A percentile compares a stretch with the other conserved stretches of the same genome.
These are phyloP conservation scores for Oeneis ivallda DNA, from an alignment of 2,888 invertebrate genomes.

Conservation along the genomic window DNA sequence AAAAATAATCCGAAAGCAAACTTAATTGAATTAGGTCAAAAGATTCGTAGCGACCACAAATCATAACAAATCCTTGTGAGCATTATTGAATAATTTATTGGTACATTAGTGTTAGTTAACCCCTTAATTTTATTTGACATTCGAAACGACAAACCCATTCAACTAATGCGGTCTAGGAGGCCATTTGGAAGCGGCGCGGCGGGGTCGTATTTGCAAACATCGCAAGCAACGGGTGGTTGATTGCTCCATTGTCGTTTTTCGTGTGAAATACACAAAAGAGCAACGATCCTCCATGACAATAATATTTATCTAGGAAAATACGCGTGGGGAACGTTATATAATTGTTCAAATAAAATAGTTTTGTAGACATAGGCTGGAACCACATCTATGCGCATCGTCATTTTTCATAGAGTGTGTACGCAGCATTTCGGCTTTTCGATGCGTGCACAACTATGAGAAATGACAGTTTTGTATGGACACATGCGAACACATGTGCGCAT, in stretches of 20 bases:
- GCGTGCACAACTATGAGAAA: too few species aligned
- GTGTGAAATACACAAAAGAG: slow-evolving; percentile 43
- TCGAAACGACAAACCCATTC: slow-evolving; percentile 33
- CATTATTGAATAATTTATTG: slow-evolving; percentile 40
- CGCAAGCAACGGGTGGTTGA: slow-evolving; percentile 67
- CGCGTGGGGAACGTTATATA: slow-evolving; percentile 15
- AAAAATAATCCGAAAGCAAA: slow-evolving; percentile 34
- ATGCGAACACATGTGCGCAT: too few species aligned
- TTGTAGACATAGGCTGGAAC: too few species aligned
- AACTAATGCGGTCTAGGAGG: slow-evolving; percentile 33
- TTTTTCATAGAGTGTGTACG: too few species aligned
- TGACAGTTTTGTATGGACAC: too few species aligned
- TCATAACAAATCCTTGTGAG: slow-evolving; percentile 50
- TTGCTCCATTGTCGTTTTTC: slow-evolving; percentile 61
- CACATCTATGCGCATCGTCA: too few species aligned
- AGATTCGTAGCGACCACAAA: slow-evolving; percentile 52
- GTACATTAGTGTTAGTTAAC: slow-evolving; percentile 33
- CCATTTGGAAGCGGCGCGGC: slow-evolving; percentile 1
- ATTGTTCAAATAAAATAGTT: not conserved
- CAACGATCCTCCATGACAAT: slow-evolving; percentile 18
- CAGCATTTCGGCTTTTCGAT: too few species aligned
- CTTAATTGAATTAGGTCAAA: slow-evolving; percentile 51
- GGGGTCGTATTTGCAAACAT: slow-evolving; percentile 60
- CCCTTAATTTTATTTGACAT: slow-evolving; percentile 34
- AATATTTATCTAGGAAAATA: slow-evolving; percentile 25